Evolutionary conservation across 92 coral and sea anemone species (phyloP), one percentile per base, ranked within the genome.

Genomic region (Pocillopora meandrina): DNA sequence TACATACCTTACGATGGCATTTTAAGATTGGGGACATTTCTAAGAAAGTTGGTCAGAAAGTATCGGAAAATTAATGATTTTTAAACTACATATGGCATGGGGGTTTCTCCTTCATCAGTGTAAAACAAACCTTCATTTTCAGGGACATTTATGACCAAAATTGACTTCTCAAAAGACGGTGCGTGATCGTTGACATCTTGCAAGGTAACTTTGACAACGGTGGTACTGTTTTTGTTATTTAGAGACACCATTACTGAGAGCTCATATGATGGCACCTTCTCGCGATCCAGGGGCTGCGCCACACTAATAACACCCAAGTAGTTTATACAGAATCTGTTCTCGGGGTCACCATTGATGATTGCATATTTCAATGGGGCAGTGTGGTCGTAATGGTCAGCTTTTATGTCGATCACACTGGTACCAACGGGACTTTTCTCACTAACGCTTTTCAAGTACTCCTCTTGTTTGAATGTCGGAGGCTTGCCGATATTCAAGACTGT

Each of bases 81-180:
- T 26, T 26, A 26, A 42, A 42, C 52, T 42, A 3, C 52, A 7
- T 7, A 42, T 42, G 52, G 52, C 52, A 42, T 42, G 52, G 8
- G 52, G 52, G 5, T 42, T 42, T 42, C 52, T 42, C 52, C 4
- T 42, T 3, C 52, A 42, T 7, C 18, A 21, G 7, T 69, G 34
- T 1, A 12, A 2, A 63, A 81, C 89, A 64, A 69, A 94, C 98
- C 98, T 90, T 67, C 71, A 69, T 89, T 82, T 80, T 97, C 99
- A 20, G 94, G 84, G 36, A 97, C 91, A 12, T 59, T 78, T 5
- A 89, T 89, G 1, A 78, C 74, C 65, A 90, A 90, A 14, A 85
- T 55, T 17, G 85, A 31, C 87, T 89, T 74, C 16, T 68, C 87
- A 81, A 97, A 91, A 71, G 68, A 58, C 5, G 98, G 98, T 5